phyloP scores from a whole-genome alignment of 2,113 vertebrate species.

The Thomomys bottae region DNA sequence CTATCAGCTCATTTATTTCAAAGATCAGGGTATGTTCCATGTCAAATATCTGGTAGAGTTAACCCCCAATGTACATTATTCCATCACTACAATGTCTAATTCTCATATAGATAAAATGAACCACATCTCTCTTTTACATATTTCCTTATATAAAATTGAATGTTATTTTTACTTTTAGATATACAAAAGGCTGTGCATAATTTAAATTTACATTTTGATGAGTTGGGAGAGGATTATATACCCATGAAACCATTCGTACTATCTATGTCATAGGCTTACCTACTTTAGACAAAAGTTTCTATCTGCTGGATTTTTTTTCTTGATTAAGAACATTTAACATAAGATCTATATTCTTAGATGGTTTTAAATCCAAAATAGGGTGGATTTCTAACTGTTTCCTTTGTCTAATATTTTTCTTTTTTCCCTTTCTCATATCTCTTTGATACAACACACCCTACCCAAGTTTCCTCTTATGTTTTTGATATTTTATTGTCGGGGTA shows the following conservation, averaged over 20 bases:
- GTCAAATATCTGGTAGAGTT: background rate
- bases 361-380: background rate
- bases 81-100: background rate
- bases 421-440: background rate
- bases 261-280: background rate
- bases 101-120: background rate
- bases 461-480: too few relatives aligned
- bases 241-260: background rate
- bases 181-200: background rate
- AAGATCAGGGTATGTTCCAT: background rate
- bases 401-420: background rate
- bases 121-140: background rate
- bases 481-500: too few relatives aligned
- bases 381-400: background rate
- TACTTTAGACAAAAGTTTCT: background rate
- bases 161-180: background rate
- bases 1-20: background rate
- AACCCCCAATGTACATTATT: background rate
- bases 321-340: background rate
- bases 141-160: background rate
- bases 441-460: background rate
- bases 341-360: background rate
- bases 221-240: background rate
- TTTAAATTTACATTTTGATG: background rate
- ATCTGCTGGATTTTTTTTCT: background rate